phyloP scores from a whole-genome alignment of 2,113 vertebrate species.

The Camarhynchus parvulus region DNA sequence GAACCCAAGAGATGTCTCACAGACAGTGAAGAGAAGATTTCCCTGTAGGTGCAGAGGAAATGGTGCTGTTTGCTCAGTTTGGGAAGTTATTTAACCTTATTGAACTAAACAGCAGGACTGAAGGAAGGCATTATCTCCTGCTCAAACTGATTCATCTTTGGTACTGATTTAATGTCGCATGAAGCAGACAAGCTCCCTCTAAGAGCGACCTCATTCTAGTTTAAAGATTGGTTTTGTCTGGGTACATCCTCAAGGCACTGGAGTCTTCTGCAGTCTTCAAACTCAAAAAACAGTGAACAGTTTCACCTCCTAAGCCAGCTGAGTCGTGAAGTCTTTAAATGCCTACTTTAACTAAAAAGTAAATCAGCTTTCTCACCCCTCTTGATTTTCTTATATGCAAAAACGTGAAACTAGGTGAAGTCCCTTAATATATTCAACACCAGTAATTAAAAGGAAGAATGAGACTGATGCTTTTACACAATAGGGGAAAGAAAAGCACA shows the following conservation, averaged over 20 bases:
- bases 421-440: not conserved
- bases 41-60: not conserved
- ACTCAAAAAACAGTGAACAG: not conserved
- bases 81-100: not conserved
- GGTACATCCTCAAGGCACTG: not conserved
- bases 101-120: not conserved
- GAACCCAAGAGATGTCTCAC: not conserved
- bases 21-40: not conserved
- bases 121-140: not conserved
- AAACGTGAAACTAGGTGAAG: not conserved
- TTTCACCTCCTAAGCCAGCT: not conserved
- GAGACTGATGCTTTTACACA: not conserved
- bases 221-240: not conserved
- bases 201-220: not conserved
- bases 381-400: not conserved
- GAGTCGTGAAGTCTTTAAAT: not conserved
- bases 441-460: not conserved
- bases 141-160: not conserved
- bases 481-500: not conserved
- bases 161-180: not conserved
- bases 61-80: not conserved
- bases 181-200: not conserved
- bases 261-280: not conserved
- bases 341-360: not conserved
- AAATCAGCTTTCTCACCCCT: not conserved